phyloP scores from a whole-genome alignment of 2,888 invertebrate species.

The Onchidella celtica region DNA sequence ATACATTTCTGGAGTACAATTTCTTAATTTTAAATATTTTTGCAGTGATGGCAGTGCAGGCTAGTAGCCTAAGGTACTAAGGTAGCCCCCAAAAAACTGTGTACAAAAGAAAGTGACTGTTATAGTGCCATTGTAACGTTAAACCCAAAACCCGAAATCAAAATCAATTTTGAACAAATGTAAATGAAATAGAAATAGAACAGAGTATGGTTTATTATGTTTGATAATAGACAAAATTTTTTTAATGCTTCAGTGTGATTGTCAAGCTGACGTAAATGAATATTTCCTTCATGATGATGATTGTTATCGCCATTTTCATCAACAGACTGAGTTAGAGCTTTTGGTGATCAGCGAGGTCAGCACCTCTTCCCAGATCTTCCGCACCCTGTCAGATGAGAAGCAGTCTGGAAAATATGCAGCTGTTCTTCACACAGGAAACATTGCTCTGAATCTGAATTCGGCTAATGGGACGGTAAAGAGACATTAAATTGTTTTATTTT shows the following conservation, averaged over 20 bases:
- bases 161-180: background rate
- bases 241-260: no score
- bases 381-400: conserved; percentile 56
- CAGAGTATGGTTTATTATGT: background rate
- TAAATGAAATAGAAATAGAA: no score
- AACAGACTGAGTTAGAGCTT: conserved; percentile 57
- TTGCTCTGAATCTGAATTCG: conserved; percentile 63
- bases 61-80: no score
- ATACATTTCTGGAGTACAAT: no score
- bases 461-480: conserved; percentile 61
- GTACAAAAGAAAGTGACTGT: no score
- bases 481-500: background rate
- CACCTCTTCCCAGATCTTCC: conserved; percentile 53
- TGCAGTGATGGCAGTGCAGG: no score
- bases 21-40: no score
- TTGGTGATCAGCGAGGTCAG: conserved; percentile 71
- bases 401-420: conserved; percentile 58
- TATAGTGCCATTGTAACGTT: no score
- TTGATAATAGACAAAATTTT: background rate
- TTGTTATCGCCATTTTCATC: conserved; percentile 2
- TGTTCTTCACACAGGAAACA: conserved; percentile 67
- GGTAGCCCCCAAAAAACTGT: no score
- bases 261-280: no score
- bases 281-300: no score
- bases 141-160: no score